Evolutionary conservation across 2,888 invertebrate species (phyloP), one percentile per base, ranked within the genome.

Genomic region (Trilocha varians): DNA sequence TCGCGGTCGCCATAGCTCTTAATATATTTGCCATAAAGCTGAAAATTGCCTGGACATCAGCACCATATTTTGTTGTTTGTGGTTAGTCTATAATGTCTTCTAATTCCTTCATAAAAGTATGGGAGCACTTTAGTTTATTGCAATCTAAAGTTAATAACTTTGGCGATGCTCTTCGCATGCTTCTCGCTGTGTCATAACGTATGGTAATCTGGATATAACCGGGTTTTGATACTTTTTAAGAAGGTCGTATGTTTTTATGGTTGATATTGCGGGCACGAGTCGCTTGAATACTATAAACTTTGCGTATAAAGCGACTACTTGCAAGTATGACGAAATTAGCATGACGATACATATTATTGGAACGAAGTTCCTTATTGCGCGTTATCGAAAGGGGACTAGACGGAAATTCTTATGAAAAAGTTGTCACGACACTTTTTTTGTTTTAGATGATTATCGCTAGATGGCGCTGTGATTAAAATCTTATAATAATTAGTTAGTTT

Each of bases 61-160:
- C 0, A 25, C 34, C 39, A 25, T 5, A 9, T 16, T 6, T 34
- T 49, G 33, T 48, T 57, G 54, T 53, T 44, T 55, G 46, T 34
- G 38, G 57, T 50, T 57, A 57, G 65, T 59, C 54, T 53, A 65
- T 72, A 72, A 73, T 65, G 69, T 72, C 67, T 66, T 67, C 71
- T 79, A 77, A 80, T 79, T 74, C 73, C 59, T 59, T 67, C 64
- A 76, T 80, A 78, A 80, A 79, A 78, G 77, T 77, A 78, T 73
- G 71, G n/a, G 69, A 65, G 65, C 71, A 77, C 80, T 80, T 73
- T 70, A 75, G 71, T 80, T 78, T 79, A 80, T 79, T 73, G 77
- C 78, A 67, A 79, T 80, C 77, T 72, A 75, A 77, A 77, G 74
- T 79, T 80, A 78, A 78, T 79, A 78, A 78, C 25, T 25, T 25